Evolutionary conservation across 2,797 vertebrate species (phyloP).

Genomic region (Sardinella longiceps): DNA sequence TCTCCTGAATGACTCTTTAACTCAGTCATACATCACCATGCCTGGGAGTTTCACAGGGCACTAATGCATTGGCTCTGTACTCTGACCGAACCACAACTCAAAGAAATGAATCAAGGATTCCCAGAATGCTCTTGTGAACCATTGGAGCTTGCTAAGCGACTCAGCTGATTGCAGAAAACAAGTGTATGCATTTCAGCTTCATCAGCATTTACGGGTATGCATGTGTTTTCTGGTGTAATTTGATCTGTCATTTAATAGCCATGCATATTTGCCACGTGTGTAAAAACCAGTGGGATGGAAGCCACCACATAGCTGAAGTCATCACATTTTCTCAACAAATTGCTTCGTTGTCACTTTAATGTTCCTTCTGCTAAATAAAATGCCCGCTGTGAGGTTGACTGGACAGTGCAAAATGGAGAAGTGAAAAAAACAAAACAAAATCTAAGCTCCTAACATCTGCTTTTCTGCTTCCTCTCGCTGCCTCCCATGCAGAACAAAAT

Average conservation of each 20-base stretch:
- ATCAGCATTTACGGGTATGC: slow-evolving; percentile 4
- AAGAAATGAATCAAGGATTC: slow-evolving; percentile 2
- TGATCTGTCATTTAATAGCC: slow-evolving; percentile 12
- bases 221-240: slow-evolving; percentile 23
- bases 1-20: not conserved
- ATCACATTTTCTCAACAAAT: slow-evolving; percentile 26
- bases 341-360: slow-evolving; percentile 17
- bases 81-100: not conserved
- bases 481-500: not conserved
- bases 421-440: slow-evolving; percentile 2
- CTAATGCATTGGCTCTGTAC: not conserved
- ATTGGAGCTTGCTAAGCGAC: not conserved
- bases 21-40: not conserved
- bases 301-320: slow-evolving; percentile 15
- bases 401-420: slow-evolving; percentile 3
- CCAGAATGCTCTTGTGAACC: not conserved
- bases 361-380: slow-evolving; percentile 23
- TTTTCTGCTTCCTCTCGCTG: slow-evolving; percentile 13
- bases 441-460: slow-evolving; percentile 18
- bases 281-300: not conserved
- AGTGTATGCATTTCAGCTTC: slow-evolving; percentile 18
- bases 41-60: not conserved
- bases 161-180: slow-evolving; percentile 21
- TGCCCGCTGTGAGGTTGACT: not conserved
- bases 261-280: slow-evolving; percentile 23